A percentile compares a stretch with the other conserved stretches of the same genome.
Evolutionary conservation across 2,888 invertebrate species (phyloP).

Genomic region (Acleris cristana): DNA sequence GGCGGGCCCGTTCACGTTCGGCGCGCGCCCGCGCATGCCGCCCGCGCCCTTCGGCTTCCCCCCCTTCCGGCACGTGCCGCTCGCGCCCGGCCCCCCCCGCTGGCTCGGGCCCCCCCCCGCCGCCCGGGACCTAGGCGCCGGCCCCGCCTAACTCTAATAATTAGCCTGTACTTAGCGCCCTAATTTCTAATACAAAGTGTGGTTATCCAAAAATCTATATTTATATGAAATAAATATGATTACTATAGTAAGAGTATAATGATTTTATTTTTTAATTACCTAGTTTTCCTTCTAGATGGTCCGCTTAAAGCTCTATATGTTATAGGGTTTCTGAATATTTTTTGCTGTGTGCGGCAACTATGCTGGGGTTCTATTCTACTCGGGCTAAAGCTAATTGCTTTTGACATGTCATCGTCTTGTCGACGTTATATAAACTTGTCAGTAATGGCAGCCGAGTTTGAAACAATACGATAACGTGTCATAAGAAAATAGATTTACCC

Average conservation of each 20-base stretch:
- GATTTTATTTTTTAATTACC: slow-evolving; percentile 36
- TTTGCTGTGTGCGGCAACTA: too few relatives aligned
- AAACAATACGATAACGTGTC: too few relatives aligned
- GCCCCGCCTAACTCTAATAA: slow-evolving; percentile 50
- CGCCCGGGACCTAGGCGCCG: slow-evolving; percentile 69
- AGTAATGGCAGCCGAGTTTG: too few relatives aligned
- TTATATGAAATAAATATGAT: slow-evolving; percentile 75
- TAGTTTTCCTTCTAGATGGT: too few relatives aligned
- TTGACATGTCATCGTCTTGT: too few relatives aligned
- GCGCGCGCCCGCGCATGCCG: slow-evolving; percentile 54
- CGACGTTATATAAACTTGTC: too few relatives aligned
- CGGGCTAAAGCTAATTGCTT: too few relatives aligned
- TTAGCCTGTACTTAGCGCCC: slow-evolving; percentile 55
- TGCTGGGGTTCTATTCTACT: too few relatives aligned
- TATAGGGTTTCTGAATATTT: too few relatives aligned
- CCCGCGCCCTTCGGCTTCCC: slow-evolving; percentile 47
- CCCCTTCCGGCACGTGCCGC: slow-evolving; percentile 54
- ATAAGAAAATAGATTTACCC: too few relatives aligned
- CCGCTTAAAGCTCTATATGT: too few relatives aligned
- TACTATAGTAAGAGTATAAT: slow-evolving; percentile 45
- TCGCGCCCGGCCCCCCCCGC: slow-evolving; percentile 55
- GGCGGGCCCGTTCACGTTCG: slow-evolving; percentile 59
- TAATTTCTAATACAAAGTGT: slow-evolving; percentile 73
- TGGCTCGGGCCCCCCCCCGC: slow-evolving; percentile 71
- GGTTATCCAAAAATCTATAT: slow-evolving; percentile 81